A percentile compares a stretch with the other conserved stretches of the same genome.
These are phyloP conservation scores for Drosophila peninsularis DNA, from an alignment of 2,888 invertebrate species.

Conservation along the genomic window DNA sequence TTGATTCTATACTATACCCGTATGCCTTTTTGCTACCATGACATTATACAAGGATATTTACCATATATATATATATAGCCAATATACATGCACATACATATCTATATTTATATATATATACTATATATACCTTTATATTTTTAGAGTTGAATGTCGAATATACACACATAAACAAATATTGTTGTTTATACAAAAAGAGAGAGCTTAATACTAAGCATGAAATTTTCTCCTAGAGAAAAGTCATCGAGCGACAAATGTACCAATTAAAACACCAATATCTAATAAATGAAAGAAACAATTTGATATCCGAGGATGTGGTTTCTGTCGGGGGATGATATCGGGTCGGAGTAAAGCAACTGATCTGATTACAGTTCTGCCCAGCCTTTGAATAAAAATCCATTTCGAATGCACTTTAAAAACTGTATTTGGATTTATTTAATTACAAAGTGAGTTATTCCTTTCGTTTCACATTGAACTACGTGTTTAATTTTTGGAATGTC, in stretches of 20 bases:
- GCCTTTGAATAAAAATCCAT: not conserved
- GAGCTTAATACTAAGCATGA: slow-evolving; percentile 53
- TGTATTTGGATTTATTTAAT: slow-evolving; percentile 52
- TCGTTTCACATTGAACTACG: slow-evolving; percentile 55
- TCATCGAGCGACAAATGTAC: slow-evolving; percentile 62
- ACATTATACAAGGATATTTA: slow-evolving; percentile 55
- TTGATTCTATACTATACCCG: slow-evolving; percentile 23
- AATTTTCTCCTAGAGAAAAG: slow-evolving; percentile 63
- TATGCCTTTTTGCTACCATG: slow-evolving; percentile 55
- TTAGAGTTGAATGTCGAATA: slow-evolving; percentile 53
- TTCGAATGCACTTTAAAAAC: slow-evolving; percentile 42
- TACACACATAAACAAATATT: slow-evolving; percentile 40
- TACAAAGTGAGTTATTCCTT: slow-evolving; percentile 40
- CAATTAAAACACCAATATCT: slow-evolving; percentile 56
- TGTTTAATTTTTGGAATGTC: slow-evolving; percentile 73
- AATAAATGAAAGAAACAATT: slow-evolving; percentile 47
- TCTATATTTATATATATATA: slow-evolving; percentile 31
- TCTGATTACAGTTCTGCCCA: not conserved
- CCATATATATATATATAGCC: slow-evolving; percentile 40
- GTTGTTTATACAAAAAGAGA: slow-evolving; percentile 52
- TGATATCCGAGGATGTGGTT: not conserved
- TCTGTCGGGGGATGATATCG: not conserved
- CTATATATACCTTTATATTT: slow-evolving; percentile 39
- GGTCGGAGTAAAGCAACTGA: too few species aligned
- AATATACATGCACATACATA: slow-evolving; percentile 47